These are phyloP conservation scores for Ephydatia muelleri DNA, from an alignment of 37 sponge, comb jelly and placozoan species.

Conservation along the genomic window DNA sequence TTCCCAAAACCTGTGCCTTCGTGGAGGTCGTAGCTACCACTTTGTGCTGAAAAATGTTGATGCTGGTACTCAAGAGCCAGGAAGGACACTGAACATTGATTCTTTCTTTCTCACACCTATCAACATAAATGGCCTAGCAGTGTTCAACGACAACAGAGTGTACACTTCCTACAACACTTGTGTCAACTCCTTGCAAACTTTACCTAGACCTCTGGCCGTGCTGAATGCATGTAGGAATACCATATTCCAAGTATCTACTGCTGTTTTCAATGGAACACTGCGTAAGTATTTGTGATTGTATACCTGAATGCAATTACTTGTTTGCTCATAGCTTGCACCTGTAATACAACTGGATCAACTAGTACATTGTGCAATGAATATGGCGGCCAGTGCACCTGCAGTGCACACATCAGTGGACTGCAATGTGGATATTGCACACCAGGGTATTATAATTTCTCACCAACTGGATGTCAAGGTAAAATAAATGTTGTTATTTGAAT, in stretches of 20 bases:
- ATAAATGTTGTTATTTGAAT: background rate
- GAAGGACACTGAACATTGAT: constrained; percentile 54
- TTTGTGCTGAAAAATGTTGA: constrained; percentile 23
- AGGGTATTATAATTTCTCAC: constrained; percentile 48
- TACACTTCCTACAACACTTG: constrained; percentile 14
- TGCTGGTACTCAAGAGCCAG: constrained; percentile 18
- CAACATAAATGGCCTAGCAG: background rate
- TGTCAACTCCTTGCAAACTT: constrained; percentile 1
- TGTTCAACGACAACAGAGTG: constrained; percentile 15
- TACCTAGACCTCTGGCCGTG: background rate
- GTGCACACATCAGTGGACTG: constrained; percentile 68
- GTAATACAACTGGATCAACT: constrained; percentile 48
- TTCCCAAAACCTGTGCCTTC: constrained; percentile 39
- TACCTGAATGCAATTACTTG: background rate
- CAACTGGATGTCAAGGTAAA: constrained; percentile 58
- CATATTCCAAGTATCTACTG: constrained; percentile 49
- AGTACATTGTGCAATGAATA: constrained; percentile 34
- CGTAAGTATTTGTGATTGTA: constrained; percentile 33
- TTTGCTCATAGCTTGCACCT: constrained; percentile 58
- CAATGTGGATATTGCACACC: constrained; percentile 70
- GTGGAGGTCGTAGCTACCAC: constrained; percentile 61
- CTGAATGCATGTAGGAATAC: constrained; percentile 24
- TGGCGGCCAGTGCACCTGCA: constrained; percentile 82
- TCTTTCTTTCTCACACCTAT: constrained; percentile 63
- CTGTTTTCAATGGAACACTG: constrained; percentile 52